Base-by-base conservation (phyloP, 2,797 vertebrate species). In the Xenentodon cancila region DNA sequence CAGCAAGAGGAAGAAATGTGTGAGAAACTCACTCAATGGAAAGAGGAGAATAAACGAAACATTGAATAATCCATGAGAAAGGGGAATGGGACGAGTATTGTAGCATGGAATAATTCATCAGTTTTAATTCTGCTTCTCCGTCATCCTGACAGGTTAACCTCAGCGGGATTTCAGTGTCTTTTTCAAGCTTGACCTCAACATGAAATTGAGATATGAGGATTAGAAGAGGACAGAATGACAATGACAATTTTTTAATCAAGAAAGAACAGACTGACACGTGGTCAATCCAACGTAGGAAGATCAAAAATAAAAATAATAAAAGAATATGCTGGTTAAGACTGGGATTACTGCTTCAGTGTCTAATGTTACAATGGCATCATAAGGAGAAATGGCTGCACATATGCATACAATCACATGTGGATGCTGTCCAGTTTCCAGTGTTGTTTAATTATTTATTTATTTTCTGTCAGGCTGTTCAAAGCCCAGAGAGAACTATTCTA, bases 351-450 rank as follows among this genome's bases (percentile, higher is more conserved):
- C 18, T 59, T 20, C 4, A 15, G 9, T 48, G 18, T 58, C 18
- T 5, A 18, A 16, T 55, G 20, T 44, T 46, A 8, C 34, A 57
- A 47, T 25, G 15, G 13, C 3, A 67, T 18, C 62, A 76, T 67
- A 64, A 58, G 62, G 58, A 76, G 5, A 37, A 59, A 72, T 34
- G 37, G 40, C 18, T 63, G 59, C 56, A 64, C 75, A 77, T 79
- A 81, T 79, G 70, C 48, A 61, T 46, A 56, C 43, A 48, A 65
- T 75, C 55, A 47, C 57, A 77, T 64, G 13, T 77, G 53, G 69
- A 73, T 17, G 52, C 48, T 19, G 32, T 60, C 77, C 68, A 68
- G 59, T 20, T n/a, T n/a, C n/a, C n/a, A n/a, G 9, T 7, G 54
- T 63, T 30, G 1, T 30, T 5, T 30, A 5, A 30, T 30, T 8